Evolutionary conservation across 2,888 invertebrate genomes (phyloP).

Genomic region (Lysandra bellargus): DNA sequence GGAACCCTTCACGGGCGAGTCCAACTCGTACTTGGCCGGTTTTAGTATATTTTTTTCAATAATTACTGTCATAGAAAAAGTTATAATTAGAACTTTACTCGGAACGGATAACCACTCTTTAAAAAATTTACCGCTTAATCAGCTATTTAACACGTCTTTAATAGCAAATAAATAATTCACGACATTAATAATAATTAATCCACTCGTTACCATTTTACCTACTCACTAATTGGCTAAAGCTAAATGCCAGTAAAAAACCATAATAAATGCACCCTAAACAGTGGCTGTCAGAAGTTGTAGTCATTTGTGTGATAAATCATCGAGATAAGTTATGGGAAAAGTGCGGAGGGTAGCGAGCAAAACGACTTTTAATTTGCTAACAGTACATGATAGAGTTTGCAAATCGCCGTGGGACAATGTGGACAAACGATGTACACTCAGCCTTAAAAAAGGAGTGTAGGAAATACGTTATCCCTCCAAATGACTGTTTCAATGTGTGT

Average conservation of each 20-base stretch:
- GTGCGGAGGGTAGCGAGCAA: slow-evolving; percentile 49
- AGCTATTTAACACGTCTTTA: not conserved
- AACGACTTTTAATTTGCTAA: slow-evolving; percentile 69
- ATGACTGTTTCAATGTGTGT: no score
- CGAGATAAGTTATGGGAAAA: slow-evolving; percentile 42
- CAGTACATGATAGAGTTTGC: slow-evolving; percentile 57
- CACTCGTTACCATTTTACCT: not conserved
- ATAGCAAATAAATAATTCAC: not conserved
- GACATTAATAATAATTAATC: not conserved
- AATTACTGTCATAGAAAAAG: no score
- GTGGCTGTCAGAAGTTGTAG: slow-evolving; percentile 3
- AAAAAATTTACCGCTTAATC: no score
- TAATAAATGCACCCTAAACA: slow-evolving; percentile 11
- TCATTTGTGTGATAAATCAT: slow-evolving; percentile 23
- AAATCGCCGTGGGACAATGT: slow-evolving; percentile 37
- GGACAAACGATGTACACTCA: not conserved
- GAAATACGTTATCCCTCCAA: no score
- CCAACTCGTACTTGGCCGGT: no score
- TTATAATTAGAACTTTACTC: no score
- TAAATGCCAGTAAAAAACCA: not conserved
- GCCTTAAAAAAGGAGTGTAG: not conserved
- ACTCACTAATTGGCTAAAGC: not conserved
- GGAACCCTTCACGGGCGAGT: no score
- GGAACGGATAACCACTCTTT: no score
- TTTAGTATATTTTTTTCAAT: no score